Evolutionary conservation across 2,113 vertebrate species (phyloP), one percentile per base, ranked within the genome.

Genomic region (Paratilapia polleni): DNA sequence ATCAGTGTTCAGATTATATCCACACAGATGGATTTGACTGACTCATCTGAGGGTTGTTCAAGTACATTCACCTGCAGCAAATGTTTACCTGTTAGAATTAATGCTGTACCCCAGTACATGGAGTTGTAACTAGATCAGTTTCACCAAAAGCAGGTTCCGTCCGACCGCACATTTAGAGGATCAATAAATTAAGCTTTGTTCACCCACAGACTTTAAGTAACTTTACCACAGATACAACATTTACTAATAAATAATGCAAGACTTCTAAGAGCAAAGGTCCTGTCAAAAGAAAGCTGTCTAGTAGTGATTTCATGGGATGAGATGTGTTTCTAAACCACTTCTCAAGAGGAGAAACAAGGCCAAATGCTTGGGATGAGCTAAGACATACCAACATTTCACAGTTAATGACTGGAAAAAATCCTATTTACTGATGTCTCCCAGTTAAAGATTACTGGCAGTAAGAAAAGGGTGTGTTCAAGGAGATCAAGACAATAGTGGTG

Each of bases 151-250:
- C 64, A 59, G 36, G 8, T 70, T 52, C 66, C 17, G 22, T 22
- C 81, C 28, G 17, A 63, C 38, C 11, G 12, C 11, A 3, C 38
- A 41, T 41, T 41, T 41, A 41, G 38, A 31, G 63, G 34, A 78
- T 83, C 74, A 68, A 59, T 78, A 78, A 24, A 68, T 77, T 52
- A 77, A 66, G 52, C 26, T 77, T 34, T 66, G 34, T 36, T 60
- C 14, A 34, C 38, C 24, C 52, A 66, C 12, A 59, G 31, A 60
- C 12, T 43, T 41, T 34, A 7, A 66, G 74, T 20, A 77, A 59
- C 34, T 47, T 59, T 57, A 77, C 49, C 60, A 66, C 41, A 43
- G 41, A 43, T 43, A 43, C 12, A 43, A 5, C 11, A 31, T 77
- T 24, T 83, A 49, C 64, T 13, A 77, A 77, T 41, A 41, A 38